Conservation (phyloP, 1,140 invertebrate species). For the Caenorhabditis remanei region DNA sequence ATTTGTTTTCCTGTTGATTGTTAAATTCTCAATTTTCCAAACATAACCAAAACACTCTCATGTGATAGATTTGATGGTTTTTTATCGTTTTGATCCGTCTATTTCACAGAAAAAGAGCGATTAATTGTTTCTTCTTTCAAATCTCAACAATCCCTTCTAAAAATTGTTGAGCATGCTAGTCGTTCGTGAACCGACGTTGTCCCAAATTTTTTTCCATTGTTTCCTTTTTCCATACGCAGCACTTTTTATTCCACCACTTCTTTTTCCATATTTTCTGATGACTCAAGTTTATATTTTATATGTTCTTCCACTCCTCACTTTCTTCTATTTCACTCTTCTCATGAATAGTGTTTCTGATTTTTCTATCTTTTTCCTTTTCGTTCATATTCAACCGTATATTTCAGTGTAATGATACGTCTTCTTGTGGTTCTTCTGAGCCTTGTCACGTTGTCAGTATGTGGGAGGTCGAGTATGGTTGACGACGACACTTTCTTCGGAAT, state of each 20-base stretch:
- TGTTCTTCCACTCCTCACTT: neutral
- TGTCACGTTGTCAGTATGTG: neutral
- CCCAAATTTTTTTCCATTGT: neutral
- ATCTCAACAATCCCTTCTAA: neutral
- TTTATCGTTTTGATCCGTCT: neutral
- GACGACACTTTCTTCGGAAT: slow-evolving; percentile 28
- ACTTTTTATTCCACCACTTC: slow-evolving; percentile 35
- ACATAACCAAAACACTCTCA: neutral
- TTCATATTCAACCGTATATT: neutral
- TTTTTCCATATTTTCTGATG: slow-evolving; percentile 1
- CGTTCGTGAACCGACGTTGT: slow-evolving; percentile 15
- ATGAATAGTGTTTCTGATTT: neutral
- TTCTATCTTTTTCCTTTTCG: neutral
- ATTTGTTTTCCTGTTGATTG: slow-evolving; percentile 22
- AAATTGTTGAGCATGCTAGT: neutral
- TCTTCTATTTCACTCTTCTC: neutral
- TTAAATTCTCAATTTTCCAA: neutral
- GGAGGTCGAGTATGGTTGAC: slow-evolving; percentile 12
- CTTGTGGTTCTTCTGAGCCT: neutral
- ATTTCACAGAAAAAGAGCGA: neutral
- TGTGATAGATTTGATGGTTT: neutral
- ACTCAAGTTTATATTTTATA: slow-evolving; percentile 45
- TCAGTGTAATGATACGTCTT: slow-evolving; percentile 10
- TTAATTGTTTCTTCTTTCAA: neutral
- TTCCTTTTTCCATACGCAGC: neutral